Evolutionary conservation across 2,113 vertebrate genomes (phyloP), one percentile per base, ranked within the genome.

Genomic region (Cacatua alba): DNA sequence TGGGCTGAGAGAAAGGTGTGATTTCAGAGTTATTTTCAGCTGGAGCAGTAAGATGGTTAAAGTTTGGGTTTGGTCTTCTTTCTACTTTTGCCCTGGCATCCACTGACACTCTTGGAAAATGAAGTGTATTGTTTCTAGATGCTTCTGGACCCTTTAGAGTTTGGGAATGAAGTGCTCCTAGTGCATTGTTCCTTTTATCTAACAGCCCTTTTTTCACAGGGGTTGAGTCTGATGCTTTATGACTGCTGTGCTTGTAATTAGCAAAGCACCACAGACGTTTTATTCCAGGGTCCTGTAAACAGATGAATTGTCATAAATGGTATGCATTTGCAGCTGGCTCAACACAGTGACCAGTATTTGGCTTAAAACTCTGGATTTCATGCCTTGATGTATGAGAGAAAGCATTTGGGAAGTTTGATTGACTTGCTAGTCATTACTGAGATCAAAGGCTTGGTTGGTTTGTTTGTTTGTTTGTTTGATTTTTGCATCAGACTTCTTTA

Each of bases 221-320:
- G 57, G 17, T 28, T 78, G 76, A 71, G 35, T 80, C 55, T 92
- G 88, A 65, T 89, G 82, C 57, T 78, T 69, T 55, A 2, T 78
- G 69, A 64, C 88, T 88, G 82, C 72, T 95, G 88, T 84, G 82
- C 59, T 77, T 62, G 39, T 79, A 96, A 96, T 95, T 92, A 96
- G 69, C 77, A 84, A 68, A 90, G 80, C 82, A 86, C 41, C 60
- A 24, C 43, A n/a, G 69, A 79, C 2, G 0, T n/a, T 82, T 93
- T 68, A 68, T 65, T 44, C 13, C 55, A 52, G 46, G 44, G 68
- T 82, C 80, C 92, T 88, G 67, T 64, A 64, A 95, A 52, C 72
- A 95, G 57, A 86, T n/a, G 65, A 19, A 2, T 86, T 82, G 94
- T 65, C 80, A 31, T 60, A n/a, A 92, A 65, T 71, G 72, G 24